Evolutionary conservation across 2,797 vertebrate species (phyloP), one percentile per base, ranked within the genome.

Genomic region (Lagocephalus sceleratus): DNA sequence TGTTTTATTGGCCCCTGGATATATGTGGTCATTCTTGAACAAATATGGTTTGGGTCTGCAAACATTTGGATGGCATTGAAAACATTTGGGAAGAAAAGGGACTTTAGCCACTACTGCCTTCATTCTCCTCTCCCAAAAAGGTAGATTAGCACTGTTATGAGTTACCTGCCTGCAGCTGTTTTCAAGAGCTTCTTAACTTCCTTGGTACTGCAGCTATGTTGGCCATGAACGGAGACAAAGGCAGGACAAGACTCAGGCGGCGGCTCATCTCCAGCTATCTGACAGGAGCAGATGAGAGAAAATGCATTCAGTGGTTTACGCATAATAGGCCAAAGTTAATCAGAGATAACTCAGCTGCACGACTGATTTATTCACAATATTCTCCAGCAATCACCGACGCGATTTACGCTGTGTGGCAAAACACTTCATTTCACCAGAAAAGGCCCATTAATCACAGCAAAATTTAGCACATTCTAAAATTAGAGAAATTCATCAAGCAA

Each of bases 131-230:
- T 16, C 39, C 39, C 11, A 42, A 50, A 35, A 60, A 46, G 45
- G 42, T 3, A 1, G 55, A 50, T 32, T 23, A 35, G 15, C 20
- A 39, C 3, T 9, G 35, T 51, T 68, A 54, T 49, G 55, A 32
- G 50, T 90, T 90, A 93, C 97, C 97, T 95, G 86, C 88, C 87
- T 80, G 86, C 63, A 71, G 95, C 94, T 67, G 92, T 91, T 89
- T 94, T 98, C 83, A 99, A 85, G 47, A 98, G 92, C 77, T 95
- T 98, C 85, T 95, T 98, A 66, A 98, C 90, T 71, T 95, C 92
- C 77, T 92, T 96, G 78, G 90, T 85, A 81, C 92, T 96, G 88
- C 97, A 99, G 88, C 93, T 92, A 53, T 78, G 89, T 74, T 93
- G 91, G 75, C 90, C 88, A 54, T 99, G 96, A 63, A 99, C 82